phyloP scores from a whole-genome alignment of 1,140 invertebrate species.

The Atta colombica region DNA sequence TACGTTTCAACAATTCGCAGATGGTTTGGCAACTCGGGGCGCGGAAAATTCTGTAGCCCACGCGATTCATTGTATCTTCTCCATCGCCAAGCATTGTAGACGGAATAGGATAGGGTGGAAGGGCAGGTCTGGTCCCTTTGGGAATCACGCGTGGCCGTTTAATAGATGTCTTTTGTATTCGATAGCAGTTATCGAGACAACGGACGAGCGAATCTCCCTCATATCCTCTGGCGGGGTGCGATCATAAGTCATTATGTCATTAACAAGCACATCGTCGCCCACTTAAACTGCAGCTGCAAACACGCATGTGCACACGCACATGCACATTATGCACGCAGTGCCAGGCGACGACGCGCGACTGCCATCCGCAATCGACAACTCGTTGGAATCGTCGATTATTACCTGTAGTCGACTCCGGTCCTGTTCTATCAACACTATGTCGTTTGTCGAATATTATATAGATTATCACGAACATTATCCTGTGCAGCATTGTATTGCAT shows the following conservation, averaged over 20 bases:
- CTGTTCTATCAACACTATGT: background rate
- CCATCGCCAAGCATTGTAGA: background rate
- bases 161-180: conserved; percentile 29
- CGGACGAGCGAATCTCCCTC: background rate
- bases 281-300: conserved; percentile 64
- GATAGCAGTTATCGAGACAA: conserved; percentile 35
- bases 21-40: background rate
- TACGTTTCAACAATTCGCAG: background rate
- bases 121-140: background rate
- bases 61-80: background rate
- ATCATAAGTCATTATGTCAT: conserved; percentile 70
- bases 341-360: conserved; percentile 71
- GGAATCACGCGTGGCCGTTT: background rate
- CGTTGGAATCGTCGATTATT: background rate
- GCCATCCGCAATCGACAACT: conserved; percentile 1
- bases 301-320: conserved; percentile 58
- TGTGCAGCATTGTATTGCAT: background rate
- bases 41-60: background rate
- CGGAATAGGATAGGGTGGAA: background rate
- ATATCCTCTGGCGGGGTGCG: conserved; percentile 17
- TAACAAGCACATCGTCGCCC: conserved; percentile 64
- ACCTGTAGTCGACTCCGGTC: conserved; percentile 8
- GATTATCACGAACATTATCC: background rate
- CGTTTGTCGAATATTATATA: background rate
- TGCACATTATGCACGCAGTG: conserved; percentile 77